phyloP scores from a whole-genome alignment of 2,888 invertebrate genomes.

The Harmothoe impar region DNA sequence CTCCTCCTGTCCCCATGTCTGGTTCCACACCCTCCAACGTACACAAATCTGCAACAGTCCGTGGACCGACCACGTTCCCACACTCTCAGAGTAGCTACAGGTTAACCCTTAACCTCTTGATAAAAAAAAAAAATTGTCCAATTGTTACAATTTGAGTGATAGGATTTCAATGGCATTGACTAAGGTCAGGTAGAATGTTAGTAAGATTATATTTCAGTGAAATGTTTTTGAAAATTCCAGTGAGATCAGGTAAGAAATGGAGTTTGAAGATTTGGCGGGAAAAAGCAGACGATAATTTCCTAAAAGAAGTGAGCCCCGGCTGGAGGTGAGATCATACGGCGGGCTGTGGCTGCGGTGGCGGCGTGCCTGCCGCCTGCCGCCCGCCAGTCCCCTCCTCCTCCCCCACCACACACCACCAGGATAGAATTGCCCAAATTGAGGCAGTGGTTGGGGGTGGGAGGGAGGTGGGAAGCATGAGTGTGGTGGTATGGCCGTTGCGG shows the following conservation, averaged over 20 bases:
- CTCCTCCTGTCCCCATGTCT: too few species aligned
- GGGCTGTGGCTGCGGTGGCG: not conserved
- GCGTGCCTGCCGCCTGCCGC: conserved; percentile 30
- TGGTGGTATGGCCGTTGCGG: conserved; percentile 35
- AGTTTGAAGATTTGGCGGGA: conserved; percentile 20
- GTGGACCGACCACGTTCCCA: not conserved
- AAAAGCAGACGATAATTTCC: not conserved
- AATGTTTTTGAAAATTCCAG: not conserved
- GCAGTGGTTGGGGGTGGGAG: conserved; percentile 4
- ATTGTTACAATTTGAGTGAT: not conserved
- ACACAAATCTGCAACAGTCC: conserved; percentile 11
- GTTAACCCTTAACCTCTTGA: not conserved
- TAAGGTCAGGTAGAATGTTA: too few species aligned
- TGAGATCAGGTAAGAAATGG: not conserved
- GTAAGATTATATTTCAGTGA: not conserved
- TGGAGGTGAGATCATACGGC: conserved; percentile 51
- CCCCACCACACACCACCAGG: not conserved
- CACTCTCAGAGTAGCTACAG: not conserved
- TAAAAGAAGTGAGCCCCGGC: not conserved
- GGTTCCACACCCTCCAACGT: not conserved
- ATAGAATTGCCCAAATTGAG: conserved; percentile 42
- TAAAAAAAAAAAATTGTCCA: too few species aligned
- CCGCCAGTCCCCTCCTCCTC: not conserved
- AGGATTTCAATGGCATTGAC: too few species aligned
- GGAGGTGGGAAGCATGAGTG: not conserved